Percentiles rank a stretch among this genome's conserved stretches.
Conservation (phyloP, 2,888 invertebrate species). For the Seira ritae region DNA sequence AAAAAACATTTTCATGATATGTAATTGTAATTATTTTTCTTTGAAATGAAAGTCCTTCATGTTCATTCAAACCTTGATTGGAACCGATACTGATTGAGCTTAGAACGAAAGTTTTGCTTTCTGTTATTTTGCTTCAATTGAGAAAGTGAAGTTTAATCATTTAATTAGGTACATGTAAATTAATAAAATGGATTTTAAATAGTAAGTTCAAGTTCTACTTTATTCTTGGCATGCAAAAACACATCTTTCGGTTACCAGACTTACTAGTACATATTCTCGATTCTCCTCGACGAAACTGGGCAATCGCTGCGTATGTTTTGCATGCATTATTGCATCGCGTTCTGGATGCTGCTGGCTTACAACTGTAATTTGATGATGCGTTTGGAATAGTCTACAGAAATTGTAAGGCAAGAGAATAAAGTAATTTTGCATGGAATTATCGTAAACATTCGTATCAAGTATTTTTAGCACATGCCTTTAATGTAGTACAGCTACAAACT, state of each 20-base stretch:
- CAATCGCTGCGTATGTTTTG: constrained; percentile 64
- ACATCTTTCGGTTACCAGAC: constrained; percentile 54
- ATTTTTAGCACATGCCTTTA: constrained; percentile 36
- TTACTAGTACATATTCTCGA: constrained; percentile 57
- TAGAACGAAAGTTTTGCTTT: too few species aligned
- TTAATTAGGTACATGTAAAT: too few species aligned
- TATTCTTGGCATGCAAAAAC: constrained; percentile 64
- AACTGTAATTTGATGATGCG: constrained; percentile 49
- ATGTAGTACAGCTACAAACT: constrained; percentile 61
- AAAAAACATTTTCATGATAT: too few species aligned
- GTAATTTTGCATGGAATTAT: not conserved
- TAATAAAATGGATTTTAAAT: too few species aligned
- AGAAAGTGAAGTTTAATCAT: too few species aligned
- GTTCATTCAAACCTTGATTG: too few species aligned
- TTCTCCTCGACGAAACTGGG: constrained; percentile 58
- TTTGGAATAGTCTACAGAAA: constrained; percentile 45
- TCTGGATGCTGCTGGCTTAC: constrained; percentile 54
- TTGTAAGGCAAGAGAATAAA: too few species aligned
- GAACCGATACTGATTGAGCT: too few species aligned
- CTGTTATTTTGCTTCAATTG: too few species aligned
- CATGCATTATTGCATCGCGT: constrained; percentile 67
- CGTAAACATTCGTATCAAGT: not conserved
- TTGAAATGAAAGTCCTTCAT: too few species aligned
- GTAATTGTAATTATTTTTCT: too few species aligned
- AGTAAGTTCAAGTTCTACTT: not conserved